A percentile compares a stretch with the other conserved stretches of the same genome.
Conservation (phyloP, 2,888 invertebrate species). For the Nasonia oneida region DNA sequence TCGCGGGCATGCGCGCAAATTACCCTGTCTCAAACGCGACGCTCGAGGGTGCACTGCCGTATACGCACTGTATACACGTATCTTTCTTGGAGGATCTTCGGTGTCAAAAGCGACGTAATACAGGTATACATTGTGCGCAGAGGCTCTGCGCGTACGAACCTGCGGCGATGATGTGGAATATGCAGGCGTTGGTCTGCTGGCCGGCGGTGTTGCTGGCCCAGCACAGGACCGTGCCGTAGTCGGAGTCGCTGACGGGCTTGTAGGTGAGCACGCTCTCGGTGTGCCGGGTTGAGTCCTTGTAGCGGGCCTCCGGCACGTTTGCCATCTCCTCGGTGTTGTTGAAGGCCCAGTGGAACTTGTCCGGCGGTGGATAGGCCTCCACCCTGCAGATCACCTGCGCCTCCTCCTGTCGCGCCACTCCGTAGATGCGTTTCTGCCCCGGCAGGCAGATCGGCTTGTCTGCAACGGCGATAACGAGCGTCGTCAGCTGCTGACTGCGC, state of each 20-base stretch:
- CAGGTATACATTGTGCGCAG: background rate
- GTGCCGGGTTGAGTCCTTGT: conserved; percentile 81
- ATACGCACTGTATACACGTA: background rate
- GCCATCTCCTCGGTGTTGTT: conserved; percentile 92
- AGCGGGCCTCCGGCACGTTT: conserved; percentile 87
- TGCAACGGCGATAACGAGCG: conserved; percentile 77
- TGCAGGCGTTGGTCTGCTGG: conserved; percentile 86
- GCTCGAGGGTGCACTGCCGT: conserved; percentile 1
- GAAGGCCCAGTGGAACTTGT: conserved; percentile 92
- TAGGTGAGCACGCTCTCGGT: conserved; percentile 85
- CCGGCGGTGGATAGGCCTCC: conserved; percentile 90
- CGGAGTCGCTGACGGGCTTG: conserved; percentile 87
- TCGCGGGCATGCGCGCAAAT: conserved; percentile 1
- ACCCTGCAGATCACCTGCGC: conserved; percentile 91
- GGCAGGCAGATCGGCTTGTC: conserved; percentile 91
- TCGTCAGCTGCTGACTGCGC: background rate
- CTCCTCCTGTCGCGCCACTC: conserved; percentile 90
- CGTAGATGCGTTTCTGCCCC: conserved; percentile 89
- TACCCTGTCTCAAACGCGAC: conserved; percentile 24
- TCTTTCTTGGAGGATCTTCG: background rate
- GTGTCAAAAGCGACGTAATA: background rate
- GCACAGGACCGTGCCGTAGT: conserved; percentile 89
- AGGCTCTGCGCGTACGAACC: conserved; percentile 70
- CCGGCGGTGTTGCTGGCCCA: conserved; percentile 88
- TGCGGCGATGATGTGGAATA: conserved; percentile 87